Evolutionary conservation across 2,888 invertebrate genomes (phyloP), one percentile per base, ranked within the genome.

Genomic region (Calliopum simillimum): DNA sequence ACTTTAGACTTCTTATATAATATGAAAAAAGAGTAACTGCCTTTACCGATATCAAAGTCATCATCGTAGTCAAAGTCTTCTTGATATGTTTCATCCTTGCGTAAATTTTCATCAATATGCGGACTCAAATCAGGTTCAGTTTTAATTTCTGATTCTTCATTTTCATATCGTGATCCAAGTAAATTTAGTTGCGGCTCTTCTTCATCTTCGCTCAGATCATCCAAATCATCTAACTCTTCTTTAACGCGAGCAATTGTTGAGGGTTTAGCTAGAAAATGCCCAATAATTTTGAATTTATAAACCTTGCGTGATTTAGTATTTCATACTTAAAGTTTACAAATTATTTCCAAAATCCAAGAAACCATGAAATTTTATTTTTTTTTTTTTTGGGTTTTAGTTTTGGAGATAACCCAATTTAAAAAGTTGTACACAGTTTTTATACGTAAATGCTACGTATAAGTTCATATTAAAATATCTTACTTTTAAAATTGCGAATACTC

Each of bases 111-210:
- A 8, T 46, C 49, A 13, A 43, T 56, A 3, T 23, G 47, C 25
- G 73, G 55, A 4, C 69, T 62, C 2, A 71, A 73, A 0, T n/a
- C 16, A 6, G 71, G 73, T 63, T 79, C 79, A 23, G 74, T 71
- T 58, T 79, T 79, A n/a, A 79, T 69, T 23, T 55, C 6, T 8
- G 11, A 13, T 4, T 46, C 62, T 14, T n/a, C 33, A 16, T 56
- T 44, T 14, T 51, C 44, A 53, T 71, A 68, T 46, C 72, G 64
- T 6, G 73, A 65, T 1, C 75, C 76, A 2, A 75, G 71, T 25
- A 77, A 70, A 70, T 74, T 71, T 13, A 69, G 51, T 11, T 59
- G 71, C 16, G 59, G 62, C 8, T 71, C 73, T 14, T 65, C 65
- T 5, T 72, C 74, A 55, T 68, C 59, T 8, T 73, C 74, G 62